Conservation (phyloP, 2,113 vertebrate genomes). For the Ceyx cyanopectus region DNA sequence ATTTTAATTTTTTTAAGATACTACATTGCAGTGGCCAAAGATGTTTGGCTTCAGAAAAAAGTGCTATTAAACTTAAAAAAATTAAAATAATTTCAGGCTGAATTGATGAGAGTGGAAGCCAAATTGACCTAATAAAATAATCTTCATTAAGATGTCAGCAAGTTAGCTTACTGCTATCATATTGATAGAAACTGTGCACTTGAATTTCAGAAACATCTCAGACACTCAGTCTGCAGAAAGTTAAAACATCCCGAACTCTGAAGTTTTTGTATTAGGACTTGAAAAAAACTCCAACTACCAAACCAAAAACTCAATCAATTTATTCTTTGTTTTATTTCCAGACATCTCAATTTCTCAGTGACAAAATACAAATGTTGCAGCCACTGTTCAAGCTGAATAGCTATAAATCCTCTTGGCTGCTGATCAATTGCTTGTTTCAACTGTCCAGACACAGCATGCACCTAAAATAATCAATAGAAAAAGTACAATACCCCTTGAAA, state of each 20-base stretch:
- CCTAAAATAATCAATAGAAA: constrained; percentile 44
- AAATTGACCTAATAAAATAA: not conserved
- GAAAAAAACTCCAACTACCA: not conserved
- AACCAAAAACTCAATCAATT: not conserved
- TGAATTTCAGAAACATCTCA: fast-evolving
- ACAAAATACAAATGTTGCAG: constrained; percentile 38
- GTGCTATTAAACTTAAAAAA: not conserved
- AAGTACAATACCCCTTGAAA: constrained; percentile 36
- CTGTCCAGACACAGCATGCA: not conserved
- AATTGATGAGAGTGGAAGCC: not conserved
- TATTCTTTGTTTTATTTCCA: constrained; percentile 32
- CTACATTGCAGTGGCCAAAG: not conserved
- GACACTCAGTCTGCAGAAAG: not conserved
- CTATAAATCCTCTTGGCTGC: constrained; percentile 38
- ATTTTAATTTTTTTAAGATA: too few species aligned
- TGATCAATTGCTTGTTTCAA: constrained; percentile 35
- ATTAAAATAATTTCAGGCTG: not conserved
- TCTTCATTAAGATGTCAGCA: not conserved
- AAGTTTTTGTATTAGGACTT: not conserved
- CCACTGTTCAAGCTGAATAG: not conserved
- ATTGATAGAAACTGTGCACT: not conserved
- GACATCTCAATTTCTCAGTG: constrained; percentile 49
- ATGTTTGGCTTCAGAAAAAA: not conserved
- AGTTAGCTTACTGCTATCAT: not conserved
- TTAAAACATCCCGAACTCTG: not conserved